Evolutionary conservation across 2,113 vertebrate genomes (phyloP), one percentile per base, ranked within the genome.

Genomic region (Spermophilus dauricus): DNA sequence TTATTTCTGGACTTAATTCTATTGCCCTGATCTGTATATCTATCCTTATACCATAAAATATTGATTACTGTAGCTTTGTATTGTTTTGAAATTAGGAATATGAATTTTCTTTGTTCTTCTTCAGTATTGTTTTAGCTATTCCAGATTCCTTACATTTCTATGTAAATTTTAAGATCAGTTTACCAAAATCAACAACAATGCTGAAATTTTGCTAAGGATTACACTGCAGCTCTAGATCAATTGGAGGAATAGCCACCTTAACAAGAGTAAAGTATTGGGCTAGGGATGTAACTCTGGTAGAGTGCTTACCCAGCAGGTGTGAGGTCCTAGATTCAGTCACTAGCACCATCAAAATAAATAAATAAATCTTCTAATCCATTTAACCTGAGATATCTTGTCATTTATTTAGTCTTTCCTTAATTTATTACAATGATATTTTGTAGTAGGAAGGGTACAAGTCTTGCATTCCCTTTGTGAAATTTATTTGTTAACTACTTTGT

Each of bases 391-490:
- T 34, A 58, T 28, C 45, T 12, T 69, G 53, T 32, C 51, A 72
- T 70, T 93, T 83, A 32, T 51, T 65, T 45, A n/a, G 24, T 8
- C 6, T 58, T 70, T 67, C 37, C 37, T 86, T 70, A 70, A 78
- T 69, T 77, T 51, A 51, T 70, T 77, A 69, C 45, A 86, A 86
- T 58, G 56, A 58, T 28, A 34, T 42, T 77, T 69, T 86, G 14
- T 58, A 65, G 14, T 42, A 34, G 86, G 34, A 51, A 75, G 11
- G 6, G 7, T 92, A 37, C 34, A 80, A 58, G 16, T 80, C 39
- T 80, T 61, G 16, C 4, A 87, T 51, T 80, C 86, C 61, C 81
- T 86, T 93, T 86, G 61, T 77, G 61, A 77, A 77, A 86, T 69
- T 67, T 39, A 42, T 93, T 67, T 51, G 14, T 53, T 53, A 51